Conservation (phyloP, 2,113 vertebrate species). For the Gnathonemus longibarbis region DNA sequence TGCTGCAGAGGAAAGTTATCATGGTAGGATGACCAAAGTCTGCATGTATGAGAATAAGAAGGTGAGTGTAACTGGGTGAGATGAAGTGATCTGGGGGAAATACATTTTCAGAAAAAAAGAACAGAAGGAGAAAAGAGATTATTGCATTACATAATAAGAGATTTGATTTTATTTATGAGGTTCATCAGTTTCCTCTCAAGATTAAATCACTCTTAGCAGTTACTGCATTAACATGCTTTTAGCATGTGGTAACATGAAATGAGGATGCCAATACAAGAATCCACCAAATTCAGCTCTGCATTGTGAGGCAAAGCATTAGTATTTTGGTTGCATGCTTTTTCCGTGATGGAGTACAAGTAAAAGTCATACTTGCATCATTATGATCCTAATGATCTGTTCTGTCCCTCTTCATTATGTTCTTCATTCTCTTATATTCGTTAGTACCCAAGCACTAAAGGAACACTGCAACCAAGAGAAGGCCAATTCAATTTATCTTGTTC, state of each 20-base stretch:
- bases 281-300: background rate
- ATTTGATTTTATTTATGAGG: background rate
- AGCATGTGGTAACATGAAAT: background rate
- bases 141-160: background rate
- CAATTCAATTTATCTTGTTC: background rate
- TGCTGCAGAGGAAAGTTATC: background rate
- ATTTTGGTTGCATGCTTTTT: background rate
- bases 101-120: background rate
- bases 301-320: background rate
- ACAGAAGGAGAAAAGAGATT: background rate
- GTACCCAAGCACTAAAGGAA: background rate
- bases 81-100: background rate
- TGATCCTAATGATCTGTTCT: background rate
- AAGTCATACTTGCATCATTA: background rate
- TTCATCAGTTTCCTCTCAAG: background rate
- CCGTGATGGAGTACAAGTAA: background rate
- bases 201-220: background rate
- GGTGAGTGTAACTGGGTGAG: background rate
- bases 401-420: background rate
- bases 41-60: background rate
- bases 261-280: background rate
- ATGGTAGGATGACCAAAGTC: background rate
- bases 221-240: background rate
- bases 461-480: background rate
- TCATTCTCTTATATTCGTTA: background rate